A percentile compares a stretch with the other conserved stretches of the same genome.
phyloP scores from a whole-genome alignment of 2,888 invertebrate genomes.

The Amblyteles armatorius region DNA sequence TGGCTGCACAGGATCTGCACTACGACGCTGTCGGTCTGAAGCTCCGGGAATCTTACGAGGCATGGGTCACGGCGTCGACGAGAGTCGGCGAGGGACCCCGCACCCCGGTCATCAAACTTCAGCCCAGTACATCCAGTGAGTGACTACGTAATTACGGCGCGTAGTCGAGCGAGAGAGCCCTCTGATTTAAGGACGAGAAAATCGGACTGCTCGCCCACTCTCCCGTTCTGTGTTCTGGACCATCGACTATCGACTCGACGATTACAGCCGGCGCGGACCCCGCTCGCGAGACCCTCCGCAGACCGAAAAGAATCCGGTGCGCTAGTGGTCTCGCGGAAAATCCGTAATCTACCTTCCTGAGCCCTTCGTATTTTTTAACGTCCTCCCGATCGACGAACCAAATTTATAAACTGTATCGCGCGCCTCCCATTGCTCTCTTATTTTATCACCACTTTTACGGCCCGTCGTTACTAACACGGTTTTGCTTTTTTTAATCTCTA shows the following conservation, averaged over 20 bases:
- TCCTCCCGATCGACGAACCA: background rate
- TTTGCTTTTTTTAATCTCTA: background rate
- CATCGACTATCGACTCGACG: slow-evolving; percentile 54
- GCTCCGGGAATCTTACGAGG: slow-evolving; percentile 86
- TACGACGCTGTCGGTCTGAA: slow-evolving; percentile 86
- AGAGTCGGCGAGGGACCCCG: slow-evolving; percentile 87
- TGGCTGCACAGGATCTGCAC: slow-evolving; percentile 85
- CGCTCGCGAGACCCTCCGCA: slow-evolving; percentile 45
- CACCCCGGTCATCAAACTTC: slow-evolving; percentile 86
- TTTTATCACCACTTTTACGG: slow-evolving; percentile 9
- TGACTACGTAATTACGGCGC: slow-evolving; percentile 52
- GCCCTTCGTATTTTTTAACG: slow-evolving; percentile 44
- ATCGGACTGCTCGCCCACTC: background rate
- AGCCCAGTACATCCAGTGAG: slow-evolving; percentile 84
- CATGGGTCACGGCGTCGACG: slow-evolving; percentile 88
- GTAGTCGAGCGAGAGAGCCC: slow-evolving; percentile 8
- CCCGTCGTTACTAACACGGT: slow-evolving; percentile 8
- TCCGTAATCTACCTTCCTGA: slow-evolving; percentile 56
- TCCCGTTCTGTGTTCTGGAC: slow-evolving; percentile 14
- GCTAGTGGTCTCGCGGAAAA: slow-evolving; percentile 30
- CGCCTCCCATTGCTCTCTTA: slow-evolving; percentile 12
- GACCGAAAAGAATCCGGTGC: slow-evolving; percentile 30
- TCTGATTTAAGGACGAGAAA: slow-evolving; percentile 35
- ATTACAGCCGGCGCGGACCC: slow-evolving; percentile 35
- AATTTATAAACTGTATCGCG: slow-evolving; percentile 37